These are phyloP conservation scores for Loxodonta africana DNA, from an alignment of 2,113 vertebrate species.

Conservation along the genomic window DNA sequence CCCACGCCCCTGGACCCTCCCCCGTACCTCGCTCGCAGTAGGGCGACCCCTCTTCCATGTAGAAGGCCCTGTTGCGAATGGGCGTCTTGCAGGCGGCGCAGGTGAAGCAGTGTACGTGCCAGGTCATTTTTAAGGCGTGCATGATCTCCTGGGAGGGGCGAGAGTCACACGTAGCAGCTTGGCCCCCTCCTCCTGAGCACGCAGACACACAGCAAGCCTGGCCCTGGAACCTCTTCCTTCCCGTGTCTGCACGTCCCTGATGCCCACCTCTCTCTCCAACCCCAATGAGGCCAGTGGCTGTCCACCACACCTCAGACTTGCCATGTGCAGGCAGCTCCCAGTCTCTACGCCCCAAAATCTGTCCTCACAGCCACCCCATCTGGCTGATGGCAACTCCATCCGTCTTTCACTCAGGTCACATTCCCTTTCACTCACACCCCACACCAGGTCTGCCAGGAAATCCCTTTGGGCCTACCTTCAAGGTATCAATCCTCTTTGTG, in stretches of 20 bases:
- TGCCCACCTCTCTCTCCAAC: neutral
- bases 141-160: slow-evolving; percentile 94
- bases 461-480: neutral
- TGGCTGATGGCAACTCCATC: neutral
- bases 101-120: slow-evolving; percentile 97
- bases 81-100: slow-evolving; percentile 96
- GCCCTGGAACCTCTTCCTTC: neutral
- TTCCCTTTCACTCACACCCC: neutral
- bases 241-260: neutral
- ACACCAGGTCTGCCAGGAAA: neutral
- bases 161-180: neutral
- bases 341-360: neutral
- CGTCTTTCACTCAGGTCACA: neutral
- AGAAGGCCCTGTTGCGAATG: slow-evolving; percentile 98
- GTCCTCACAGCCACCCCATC: neutral
- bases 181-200: neutral
- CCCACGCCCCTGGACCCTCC: rapidly evolving
- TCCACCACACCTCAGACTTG: neutral
- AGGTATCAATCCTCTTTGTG: neutral
- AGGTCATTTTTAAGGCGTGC: slow-evolving; percentile 99
- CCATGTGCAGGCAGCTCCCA: neutral
- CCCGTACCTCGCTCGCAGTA: slow-evolving; percentile 96
- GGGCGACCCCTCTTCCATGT: slow-evolving; percentile 98
- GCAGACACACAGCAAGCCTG: neutral
- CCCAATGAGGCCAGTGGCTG: rapidly evolving